Percentiles rank a stretch among this genome's conserved stretches.
These are phyloP conservation scores for Melanophora roralis DNA, from an alignment of 2,888 invertebrate species.

Conservation along the genomic window DNA sequence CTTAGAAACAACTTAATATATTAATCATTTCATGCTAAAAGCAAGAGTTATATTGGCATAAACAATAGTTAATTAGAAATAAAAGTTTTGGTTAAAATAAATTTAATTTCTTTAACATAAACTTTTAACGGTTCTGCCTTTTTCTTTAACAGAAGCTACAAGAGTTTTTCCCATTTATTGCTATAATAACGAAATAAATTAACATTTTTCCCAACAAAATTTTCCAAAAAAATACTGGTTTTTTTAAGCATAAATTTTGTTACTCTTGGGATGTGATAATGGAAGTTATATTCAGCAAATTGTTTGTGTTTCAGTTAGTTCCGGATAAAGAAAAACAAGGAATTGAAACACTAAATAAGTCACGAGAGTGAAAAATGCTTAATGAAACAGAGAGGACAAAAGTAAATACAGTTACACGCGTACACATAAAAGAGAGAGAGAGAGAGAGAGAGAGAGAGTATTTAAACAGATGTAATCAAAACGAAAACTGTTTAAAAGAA, in stretches of 20 bases:
- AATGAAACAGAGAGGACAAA: neutral
- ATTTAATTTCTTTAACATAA: too few relatives aligned
- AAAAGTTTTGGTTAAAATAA: too few relatives aligned
- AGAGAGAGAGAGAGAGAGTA: neutral
- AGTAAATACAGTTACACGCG: too few relatives aligned
- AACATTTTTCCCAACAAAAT: neutral
- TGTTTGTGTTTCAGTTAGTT: slow-evolving; percentile 7
- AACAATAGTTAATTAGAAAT: too few relatives aligned
- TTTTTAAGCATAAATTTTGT: neutral
- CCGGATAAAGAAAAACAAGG: too few relatives aligned
- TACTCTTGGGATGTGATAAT: neutral
- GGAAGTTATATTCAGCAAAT: neutral
- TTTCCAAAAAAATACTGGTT: neutral
- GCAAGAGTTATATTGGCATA: too few relatives aligned
- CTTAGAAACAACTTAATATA: too few relatives aligned
- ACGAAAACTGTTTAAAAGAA: neutral
- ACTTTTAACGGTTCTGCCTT: too few relatives aligned
- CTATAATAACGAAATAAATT: neutral
- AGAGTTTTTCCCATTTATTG: neutral
- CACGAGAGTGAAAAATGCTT: neutral
- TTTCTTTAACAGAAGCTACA: neutral
- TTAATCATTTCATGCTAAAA: too few relatives aligned
- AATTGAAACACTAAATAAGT: neutral
- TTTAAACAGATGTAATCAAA: neutral
- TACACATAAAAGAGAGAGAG: neutral